Evolutionary conservation across 2,888 invertebrate species (phyloP).

Genomic region (Drosophila anomalata): DNA sequence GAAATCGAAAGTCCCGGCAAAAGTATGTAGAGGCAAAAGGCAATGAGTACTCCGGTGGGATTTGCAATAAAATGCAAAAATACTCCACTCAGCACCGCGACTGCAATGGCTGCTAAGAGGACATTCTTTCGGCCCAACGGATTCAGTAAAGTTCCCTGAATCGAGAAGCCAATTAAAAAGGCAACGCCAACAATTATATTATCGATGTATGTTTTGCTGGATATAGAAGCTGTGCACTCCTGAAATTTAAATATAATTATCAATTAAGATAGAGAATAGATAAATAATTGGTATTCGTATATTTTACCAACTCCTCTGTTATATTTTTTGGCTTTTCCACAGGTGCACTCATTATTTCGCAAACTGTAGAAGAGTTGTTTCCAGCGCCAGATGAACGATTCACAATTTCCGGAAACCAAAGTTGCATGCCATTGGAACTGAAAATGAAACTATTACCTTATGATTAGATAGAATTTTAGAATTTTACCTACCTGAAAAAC

Average conservation of each 20-base stretch:
- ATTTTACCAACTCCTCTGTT: slow-evolving; percentile 41
- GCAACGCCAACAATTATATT: slow-evolving; percentile 79
- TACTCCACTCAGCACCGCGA: slow-evolving; percentile 76
- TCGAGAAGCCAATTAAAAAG: slow-evolving; percentile 78
- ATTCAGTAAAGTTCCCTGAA: slow-evolving; percentile 79
- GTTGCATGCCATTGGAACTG: slow-evolving; percentile 81
- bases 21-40: slow-evolving; percentile 80
- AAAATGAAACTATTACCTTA: neutral
- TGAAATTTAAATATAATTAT: slow-evolving; percentile 30
- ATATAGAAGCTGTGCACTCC: slow-evolving; percentile 77
- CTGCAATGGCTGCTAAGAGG: slow-evolving; percentile 61
- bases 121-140: slow-evolving; percentile 80
- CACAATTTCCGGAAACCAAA: slow-evolving; percentile 83
- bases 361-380: slow-evolving; percentile 63
- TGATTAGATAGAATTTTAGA: neutral
- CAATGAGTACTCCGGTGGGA: slow-evolving; percentile 67
- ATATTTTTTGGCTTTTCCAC: slow-evolving; percentile 27
- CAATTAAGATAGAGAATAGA: neutral
- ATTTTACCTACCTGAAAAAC: slow-evolving; percentile 68
- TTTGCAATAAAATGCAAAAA: slow-evolving; percentile 72
- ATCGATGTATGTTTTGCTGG: slow-evolving; percentile 76
- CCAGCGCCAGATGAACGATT: slow-evolving; percentile 70
- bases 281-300: neutral
- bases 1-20: slow-evolving; percentile 78
- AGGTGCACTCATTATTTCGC: slow-evolving; percentile 68